Conservation (phyloP, 2,113 vertebrate genomes). For the Notechis scutatus region DNA sequence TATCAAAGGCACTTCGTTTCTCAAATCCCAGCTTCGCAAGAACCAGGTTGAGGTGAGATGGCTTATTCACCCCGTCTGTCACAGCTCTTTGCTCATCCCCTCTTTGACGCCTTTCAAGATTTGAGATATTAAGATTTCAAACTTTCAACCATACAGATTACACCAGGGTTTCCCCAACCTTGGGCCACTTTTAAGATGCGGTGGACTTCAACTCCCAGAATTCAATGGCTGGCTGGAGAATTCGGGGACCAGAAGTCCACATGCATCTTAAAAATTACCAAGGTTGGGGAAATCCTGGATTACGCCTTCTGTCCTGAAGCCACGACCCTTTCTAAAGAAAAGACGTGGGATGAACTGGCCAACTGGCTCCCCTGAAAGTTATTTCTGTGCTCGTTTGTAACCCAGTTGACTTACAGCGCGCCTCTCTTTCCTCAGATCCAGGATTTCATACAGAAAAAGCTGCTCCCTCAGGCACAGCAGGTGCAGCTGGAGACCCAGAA, state of each 20-base stretch:
- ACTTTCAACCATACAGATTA: background rate
- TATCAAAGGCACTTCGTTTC: slow-evolving; percentile 72
- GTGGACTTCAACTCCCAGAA: background rate
- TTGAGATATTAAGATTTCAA: background rate
- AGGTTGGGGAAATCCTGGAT: background rate
- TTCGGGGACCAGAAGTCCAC: background rate
- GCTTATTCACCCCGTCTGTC: background rate
- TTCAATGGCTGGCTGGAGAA: background rate
- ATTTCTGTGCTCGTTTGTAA: too few species aligned
- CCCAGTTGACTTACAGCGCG: background rate
- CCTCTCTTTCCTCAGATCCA: slow-evolving; percentile 52
- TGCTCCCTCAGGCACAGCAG: slow-evolving; percentile 56
- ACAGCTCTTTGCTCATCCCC: background rate
- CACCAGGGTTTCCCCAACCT: background rate
- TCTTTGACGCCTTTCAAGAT: background rate
- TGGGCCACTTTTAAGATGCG: background rate
- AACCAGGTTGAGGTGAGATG: slow-evolving; percentile 67
- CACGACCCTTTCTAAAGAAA: background rate
- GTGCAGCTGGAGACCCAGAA: slow-evolving; percentile 48
- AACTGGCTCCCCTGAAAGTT: too few species aligned
- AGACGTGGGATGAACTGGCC: background rate
- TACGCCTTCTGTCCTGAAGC: background rate
- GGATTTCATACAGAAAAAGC: slow-evolving; percentile 55
- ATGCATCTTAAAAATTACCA: background rate
- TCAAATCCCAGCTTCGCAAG: slow-evolving; percentile 66